Evolutionary conservation across 2,797 vertebrate species (phyloP).

Genomic region (Xenentodon cancila): DNA sequence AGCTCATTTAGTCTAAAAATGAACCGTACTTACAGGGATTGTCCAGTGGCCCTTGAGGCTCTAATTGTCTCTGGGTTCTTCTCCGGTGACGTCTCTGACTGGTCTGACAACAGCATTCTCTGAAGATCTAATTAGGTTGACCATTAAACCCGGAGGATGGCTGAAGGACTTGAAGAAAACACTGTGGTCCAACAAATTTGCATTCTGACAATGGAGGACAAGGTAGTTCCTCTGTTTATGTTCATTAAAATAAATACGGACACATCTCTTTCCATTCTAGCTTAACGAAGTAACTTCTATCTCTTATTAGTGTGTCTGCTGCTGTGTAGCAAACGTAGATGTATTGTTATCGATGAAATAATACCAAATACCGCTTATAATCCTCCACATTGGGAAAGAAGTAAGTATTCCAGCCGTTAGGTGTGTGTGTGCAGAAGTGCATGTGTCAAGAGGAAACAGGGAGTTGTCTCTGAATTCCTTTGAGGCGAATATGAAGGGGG

Average conservation of each 20-base stretch:
- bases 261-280: neutral
- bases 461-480: conserved; percentile 48
- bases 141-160: conserved; percentile 55
- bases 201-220: neutral
- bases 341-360: conserved; percentile 23
- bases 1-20: conserved; percentile 57
- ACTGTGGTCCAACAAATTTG: conserved; percentile 29
- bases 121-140: conserved; percentile 69
- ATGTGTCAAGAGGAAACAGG: conserved; percentile 16
- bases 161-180: conserved; percentile 32
- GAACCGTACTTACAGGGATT: conserved; percentile 45
- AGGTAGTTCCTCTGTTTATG: neutral
- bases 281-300: neutral
- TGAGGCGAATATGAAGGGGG: conserved; percentile 46
- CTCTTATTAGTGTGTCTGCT: neutral
- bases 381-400: conserved; percentile 11
- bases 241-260: neutral
- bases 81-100: conserved; percentile 56
- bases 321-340: neutral
- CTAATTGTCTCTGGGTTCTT: conserved; percentile 62
- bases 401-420: conserved; percentile 14
- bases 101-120: conserved; percentile 66
- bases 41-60: conserved; percentile 47
- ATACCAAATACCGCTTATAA: conserved; percentile 23
- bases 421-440: conserved; percentile 17